Base-by-base conservation (phyloP, 2,888 invertebrate genomes). In the Drosophila mercatorum region DNA sequence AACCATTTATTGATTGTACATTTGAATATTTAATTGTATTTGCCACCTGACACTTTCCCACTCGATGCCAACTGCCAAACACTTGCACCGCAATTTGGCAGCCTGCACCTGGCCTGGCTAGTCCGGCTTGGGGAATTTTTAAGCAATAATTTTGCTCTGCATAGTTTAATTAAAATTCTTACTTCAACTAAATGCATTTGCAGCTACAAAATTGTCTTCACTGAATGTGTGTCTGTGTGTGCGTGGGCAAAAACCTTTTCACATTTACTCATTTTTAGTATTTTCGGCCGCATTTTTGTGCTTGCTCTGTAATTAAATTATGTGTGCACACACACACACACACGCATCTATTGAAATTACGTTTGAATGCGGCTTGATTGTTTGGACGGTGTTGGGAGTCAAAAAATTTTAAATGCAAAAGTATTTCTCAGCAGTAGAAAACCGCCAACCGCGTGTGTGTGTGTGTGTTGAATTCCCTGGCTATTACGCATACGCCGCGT, bases 1-100 rank as follows among this genome's bases (percentile, higher is more conserved):
- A 64, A 73, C 62, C 72, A 66, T 86, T 85, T 86, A 86, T 85
- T 85, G 84, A 84, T 85, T 81, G 83, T 68, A 47, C 72, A 88
- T 85, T 86, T 85, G 79, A 85, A 85, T 85, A 85, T 88, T 85
- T 88, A 81, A 88, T 88, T 88, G 79, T 81, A 75, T 82, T 75
- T 73, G 51, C 75, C 36, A 43, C 10, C 68, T 68, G 80, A 66
- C 78, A 79, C 75, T 64, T 65, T 63, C n/a, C 34, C 57, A 66
- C 14, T 52, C 47, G 72, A 68, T 52, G 71, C 28, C 63, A 58
- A 62, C 44, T 67, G 67, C 49, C 69, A 72, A 66, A 75, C 49
- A 70, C 58, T 56, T 72, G 46, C 59, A 62, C 36, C 49, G 17
- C 46, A 62, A 55, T 46, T 55, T 38, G 31, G 55, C n/a, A 10